These are phyloP conservation scores for Stenopsyche tienmushanensis DNA, from an alignment of 1,140 invertebrate genomes.

Conservation along the genomic window DNA sequence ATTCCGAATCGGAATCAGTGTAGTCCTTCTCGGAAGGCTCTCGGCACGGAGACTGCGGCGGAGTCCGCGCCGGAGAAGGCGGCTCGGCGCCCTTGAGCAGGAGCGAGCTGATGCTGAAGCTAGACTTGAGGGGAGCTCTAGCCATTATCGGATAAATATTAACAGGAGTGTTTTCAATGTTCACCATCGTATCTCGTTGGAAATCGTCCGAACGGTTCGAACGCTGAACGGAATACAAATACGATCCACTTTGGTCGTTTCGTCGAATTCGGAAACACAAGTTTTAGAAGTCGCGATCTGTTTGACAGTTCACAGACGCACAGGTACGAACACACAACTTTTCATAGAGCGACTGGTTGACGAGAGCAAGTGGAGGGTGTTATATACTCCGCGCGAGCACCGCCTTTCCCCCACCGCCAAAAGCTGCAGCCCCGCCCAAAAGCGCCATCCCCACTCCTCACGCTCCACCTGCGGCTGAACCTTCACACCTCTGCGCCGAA, in stretches of 20 bases:
- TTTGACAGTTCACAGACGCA: background rate
- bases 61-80: conserved; percentile 46
- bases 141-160: conserved; percentile 57
- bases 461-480: background rate
- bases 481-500: background rate
- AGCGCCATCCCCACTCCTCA: conserved; percentile 11
- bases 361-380: conserved; percentile 24
- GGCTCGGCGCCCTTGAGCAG: conserved; percentile 64
- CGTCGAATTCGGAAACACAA: background rate
- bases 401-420: conserved; percentile 8
- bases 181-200: conserved; percentile 39
- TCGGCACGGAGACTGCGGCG: conserved; percentile 50
- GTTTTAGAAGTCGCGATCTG: background rate
- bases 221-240: background rate
- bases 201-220: background rate
- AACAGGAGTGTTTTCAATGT: conserved; percentile 44
- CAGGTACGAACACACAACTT: background rate
- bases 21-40: conserved; percentile 55
- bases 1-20: conserved; percentile 69
- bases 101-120: conserved; percentile 72
- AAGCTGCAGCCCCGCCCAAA: conserved; percentile 7
- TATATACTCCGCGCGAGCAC: conserved; percentile 28
- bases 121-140: conserved; percentile 64
- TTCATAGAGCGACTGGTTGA: conserved; percentile 20
- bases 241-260: conserved; percentile 8